Base-by-base conservation (phyloP, 2,888 invertebrate species). In the Nebria salina region DNA sequence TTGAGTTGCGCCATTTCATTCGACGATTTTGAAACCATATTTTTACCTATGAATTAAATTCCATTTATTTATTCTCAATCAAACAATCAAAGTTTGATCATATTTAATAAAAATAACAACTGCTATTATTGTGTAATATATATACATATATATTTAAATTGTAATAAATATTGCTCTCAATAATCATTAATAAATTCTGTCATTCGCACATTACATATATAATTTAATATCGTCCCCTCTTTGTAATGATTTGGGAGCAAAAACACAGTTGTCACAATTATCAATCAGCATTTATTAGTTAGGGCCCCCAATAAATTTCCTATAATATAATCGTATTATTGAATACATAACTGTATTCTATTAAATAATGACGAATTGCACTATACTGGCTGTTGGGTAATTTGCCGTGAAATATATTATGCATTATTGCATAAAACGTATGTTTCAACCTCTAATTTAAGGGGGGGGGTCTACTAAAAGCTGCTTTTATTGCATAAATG, bases 1-100 rank as follows among this genome's bases (percentile, higher is more conserved):
- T 98, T 4, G 97, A 97, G 89, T 99, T 99, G 78, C 99, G 93
- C 98, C 98, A 98, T 89, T 97, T 99, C 98, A 99, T 99, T 79
- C 98, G 94, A 0, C 98, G 94, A 88, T 99, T 99, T 92, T 99
- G 98, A 89, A 99, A 99, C 95, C 95, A 95, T 83, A 95, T 95
- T 89, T 95, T 95, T 82, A 95, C 95, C 95, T 95, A 90, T 25
- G 90, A 70, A 70, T 70, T 15, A 11, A 20, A 70, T 25, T 11
- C 34, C 4, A 1, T 25, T 5, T 70, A 70, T 70, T 70, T 26
- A 70, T 34, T 34, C 2, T 34, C 5, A 34, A 34, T 34, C 5
- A 34, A 34, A 4, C 5, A 34, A 34, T 34, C 34, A 34, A 34
- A 20, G 20, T 20, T 20, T 20, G 20, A 20, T 20, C 0, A 20